These are phyloP conservation scores for Camponotus pennsylvanicus DNA, from an alignment of 1,140 invertebrate genomes.

Conservation along the genomic window DNA sequence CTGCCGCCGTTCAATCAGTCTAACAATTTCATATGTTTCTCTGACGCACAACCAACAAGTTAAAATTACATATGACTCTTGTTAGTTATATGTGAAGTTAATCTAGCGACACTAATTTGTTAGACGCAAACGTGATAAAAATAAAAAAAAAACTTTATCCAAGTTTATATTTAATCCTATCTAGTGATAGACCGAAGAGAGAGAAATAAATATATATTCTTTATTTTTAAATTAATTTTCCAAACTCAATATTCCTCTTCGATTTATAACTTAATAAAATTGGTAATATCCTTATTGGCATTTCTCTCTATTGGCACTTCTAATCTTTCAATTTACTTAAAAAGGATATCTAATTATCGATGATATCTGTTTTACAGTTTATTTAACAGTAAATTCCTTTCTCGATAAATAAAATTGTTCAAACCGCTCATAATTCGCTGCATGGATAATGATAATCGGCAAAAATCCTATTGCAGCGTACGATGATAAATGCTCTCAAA, in stretches of 20 bases:
- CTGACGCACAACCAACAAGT: not conserved
- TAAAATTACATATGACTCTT: not conserved
- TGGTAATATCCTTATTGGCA: not conserved
- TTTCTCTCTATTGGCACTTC: not conserved
- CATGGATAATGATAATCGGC: not conserved
- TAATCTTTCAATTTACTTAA: not conserved
- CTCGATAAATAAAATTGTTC: not conserved
- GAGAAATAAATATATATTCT: too few relatives aligned
- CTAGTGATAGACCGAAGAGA: too few relatives aligned
- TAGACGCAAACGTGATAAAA: slow-evolving; percentile 10
- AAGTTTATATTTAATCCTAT: not conserved
- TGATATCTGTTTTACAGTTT: not conserved
- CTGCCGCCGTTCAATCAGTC: not conserved
- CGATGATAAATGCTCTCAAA: slow-evolving; percentile 22
- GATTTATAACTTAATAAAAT: not conserved
- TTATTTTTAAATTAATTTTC: not conserved
- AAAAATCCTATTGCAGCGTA: not conserved
- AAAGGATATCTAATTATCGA: not conserved
- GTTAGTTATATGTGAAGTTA: not conserved
- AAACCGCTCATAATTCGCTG: not conserved
- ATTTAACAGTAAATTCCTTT: not conserved
- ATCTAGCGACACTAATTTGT: not conserved
- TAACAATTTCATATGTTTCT: slow-evolving; percentile 4
- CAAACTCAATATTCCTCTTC: not conserved
- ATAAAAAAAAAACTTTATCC: slow-evolving; percentile 5